Conservation (phyloP, 2,797 vertebrate genomes). For the Perodicticus potto region DNA sequence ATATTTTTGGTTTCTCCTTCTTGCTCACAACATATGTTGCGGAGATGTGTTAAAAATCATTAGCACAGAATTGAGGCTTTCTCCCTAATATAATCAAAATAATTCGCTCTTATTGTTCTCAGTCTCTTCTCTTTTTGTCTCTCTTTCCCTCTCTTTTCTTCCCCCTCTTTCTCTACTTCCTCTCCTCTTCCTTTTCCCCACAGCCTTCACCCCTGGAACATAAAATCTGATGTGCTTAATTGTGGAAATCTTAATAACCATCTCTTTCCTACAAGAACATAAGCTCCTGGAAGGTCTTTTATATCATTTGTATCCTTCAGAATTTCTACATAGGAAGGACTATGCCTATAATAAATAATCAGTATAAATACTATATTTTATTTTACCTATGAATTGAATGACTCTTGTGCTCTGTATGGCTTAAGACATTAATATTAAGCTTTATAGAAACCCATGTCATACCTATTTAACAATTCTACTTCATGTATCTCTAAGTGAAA, state of each 20-base stretch:
- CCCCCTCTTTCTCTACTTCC: too few species aligned
- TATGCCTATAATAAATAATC: neutral
- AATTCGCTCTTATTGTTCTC: slow-evolving; percentile 59
- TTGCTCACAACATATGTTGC: slow-evolving; percentile 71
- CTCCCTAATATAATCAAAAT: slow-evolving; percentile 78
- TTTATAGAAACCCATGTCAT: slow-evolving; percentile 6
- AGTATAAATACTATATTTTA: neutral
- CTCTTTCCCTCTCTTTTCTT: too few species aligned
- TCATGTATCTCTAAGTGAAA: slow-evolving; percentile 47
- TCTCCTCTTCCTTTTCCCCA: neutral
- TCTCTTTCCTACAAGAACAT: neutral
- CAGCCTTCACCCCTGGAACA: neutral
- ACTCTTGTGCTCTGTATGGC: slow-evolving; percentile 1
- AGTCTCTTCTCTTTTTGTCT: neutral
- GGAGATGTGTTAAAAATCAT: slow-evolving; percentile 75
- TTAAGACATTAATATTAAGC: slow-evolving; percentile 11
- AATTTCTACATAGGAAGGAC: neutral
- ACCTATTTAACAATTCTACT: slow-evolving; percentile 15
- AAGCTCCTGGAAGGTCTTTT: neutral
- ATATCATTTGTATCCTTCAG: neutral
- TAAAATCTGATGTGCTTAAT: neutral
- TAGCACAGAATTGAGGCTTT: slow-evolving; percentile 72
- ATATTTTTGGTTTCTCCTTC: slow-evolving; percentile 63
- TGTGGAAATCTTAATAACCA: neutral
- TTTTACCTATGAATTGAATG: neutral